Evolutionary conservation across 2,113 vertebrate genomes (phyloP).

Genomic region (Sinocyclocheilus grahami): DNA sequence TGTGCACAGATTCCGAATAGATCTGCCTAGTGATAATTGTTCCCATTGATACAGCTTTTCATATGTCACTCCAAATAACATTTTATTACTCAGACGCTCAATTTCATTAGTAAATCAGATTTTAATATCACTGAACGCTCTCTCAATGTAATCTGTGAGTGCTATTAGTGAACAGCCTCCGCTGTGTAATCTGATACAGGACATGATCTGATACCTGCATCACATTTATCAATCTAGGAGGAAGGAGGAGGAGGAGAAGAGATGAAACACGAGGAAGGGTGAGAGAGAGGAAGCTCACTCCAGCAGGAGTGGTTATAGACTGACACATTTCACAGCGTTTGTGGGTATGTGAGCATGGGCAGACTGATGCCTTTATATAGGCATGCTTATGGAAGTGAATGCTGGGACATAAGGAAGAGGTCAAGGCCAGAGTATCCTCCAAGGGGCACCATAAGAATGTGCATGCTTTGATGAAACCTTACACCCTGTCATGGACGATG

Average conservation of each 20-base stretch:
- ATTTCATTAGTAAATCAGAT: conserved; percentile 32
- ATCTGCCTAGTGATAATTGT: neutral
- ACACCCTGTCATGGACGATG: neutral
- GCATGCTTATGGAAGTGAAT: conserved; percentile 2
- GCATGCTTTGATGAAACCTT: conserved; percentile 29
- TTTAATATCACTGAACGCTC: conserved; percentile 23
- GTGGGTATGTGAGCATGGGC: neutral
- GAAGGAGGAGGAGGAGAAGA: neutral
- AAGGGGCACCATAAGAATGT: neutral
- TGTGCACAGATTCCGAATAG: neutral
- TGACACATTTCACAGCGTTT: neutral
- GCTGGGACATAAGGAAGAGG: neutral
- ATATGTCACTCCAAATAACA: conserved; percentile 19
- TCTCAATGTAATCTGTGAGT: conserved; percentile 6
- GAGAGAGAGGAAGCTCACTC: neutral
- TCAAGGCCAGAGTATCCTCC: neutral
- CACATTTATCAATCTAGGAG: conserved; percentile 12
- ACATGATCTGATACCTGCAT: conserved; percentile 38
- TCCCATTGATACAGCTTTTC: conserved; percentile 2
- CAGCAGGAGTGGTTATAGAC: neutral
- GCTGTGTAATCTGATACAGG: conserved; percentile 32
- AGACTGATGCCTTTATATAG: neutral
- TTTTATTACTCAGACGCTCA: conserved; percentile 20
- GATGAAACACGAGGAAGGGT: conserved; percentile 3
- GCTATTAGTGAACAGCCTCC: conserved; percentile 23